phyloP scores from a whole-genome alignment of 2,888 invertebrate genomes.

The Notocelia uddmanniana region DNA sequence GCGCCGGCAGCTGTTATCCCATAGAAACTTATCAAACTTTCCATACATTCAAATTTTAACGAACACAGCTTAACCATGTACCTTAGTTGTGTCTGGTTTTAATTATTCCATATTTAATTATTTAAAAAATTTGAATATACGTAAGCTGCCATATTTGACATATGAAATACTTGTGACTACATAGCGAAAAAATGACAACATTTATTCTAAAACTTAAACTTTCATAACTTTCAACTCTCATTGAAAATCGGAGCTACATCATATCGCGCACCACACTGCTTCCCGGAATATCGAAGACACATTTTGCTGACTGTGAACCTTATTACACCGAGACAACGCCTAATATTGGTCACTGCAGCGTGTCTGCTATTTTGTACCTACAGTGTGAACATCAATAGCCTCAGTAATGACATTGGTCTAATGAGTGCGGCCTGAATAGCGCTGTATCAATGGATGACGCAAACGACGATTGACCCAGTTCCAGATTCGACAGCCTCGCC shows the following conservation, averaged over 20 bases:
- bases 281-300: neutral
- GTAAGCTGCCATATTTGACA: too few relatives aligned
- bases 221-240: too few relatives aligned
- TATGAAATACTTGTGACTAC: too few relatives aligned
- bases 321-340: neutral
- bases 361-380: neutral
- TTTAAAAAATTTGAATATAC: too few relatives aligned
- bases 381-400: constrained; percentile 28
- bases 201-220: too few relatives aligned
- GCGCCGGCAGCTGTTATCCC: too few relatives aligned
- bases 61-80: too few relatives aligned
- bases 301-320: neutral
- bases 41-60: too few relatives aligned
- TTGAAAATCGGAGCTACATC: neutral
- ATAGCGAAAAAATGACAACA: too few relatives aligned
- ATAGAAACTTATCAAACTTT: too few relatives aligned
- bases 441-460: constrained; percentile 43
- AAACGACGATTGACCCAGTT: constrained; percentile 42
- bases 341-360: neutral
- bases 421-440: constrained; percentile 37
- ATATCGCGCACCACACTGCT: neutral
- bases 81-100: too few relatives aligned
- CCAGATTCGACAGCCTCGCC: neutral
- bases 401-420: constrained; percentile 37
- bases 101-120: too few relatives aligned